phyloP scores from a whole-genome alignment of 2,888 invertebrate genomes.

The Acleris emargana region DNA sequence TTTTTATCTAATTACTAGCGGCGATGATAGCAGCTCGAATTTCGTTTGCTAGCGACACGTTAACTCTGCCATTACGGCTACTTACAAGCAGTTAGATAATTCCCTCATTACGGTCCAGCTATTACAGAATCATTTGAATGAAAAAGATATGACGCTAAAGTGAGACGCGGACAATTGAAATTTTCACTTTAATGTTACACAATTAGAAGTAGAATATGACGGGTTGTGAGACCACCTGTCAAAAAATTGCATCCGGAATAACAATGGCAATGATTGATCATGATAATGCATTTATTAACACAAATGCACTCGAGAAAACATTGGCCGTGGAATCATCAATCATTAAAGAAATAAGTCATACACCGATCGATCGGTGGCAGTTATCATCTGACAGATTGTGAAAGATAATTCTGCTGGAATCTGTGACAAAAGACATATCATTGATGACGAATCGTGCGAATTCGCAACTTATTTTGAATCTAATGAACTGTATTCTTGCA shows the following conservation, averaged over 20 bases:
- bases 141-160: slow-evolving; percentile 23
- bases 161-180: slow-evolving; percentile 17
- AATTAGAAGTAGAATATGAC: slow-evolving; percentile 18
- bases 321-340: slow-evolving; percentile 25
- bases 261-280: not conserved
- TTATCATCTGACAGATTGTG: slow-evolving; percentile 22
- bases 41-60: slow-evolving; percentile 24
- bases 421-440: slow-evolving; percentile 18
- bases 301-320: slow-evolving; percentile 2
- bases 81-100: slow-evolving; percentile 27
- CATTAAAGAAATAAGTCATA: slow-evolving; percentile 23
- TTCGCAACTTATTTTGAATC: slow-evolving; percentile 3
- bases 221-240: not conserved
- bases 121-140: slow-evolving; percentile 27
- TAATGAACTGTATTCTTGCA: slow-evolving; percentile 5
- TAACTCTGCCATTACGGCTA: slow-evolving; percentile 20
- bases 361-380: slow-evolving; percentile 28
- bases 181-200: slow-evolving; percentile 33
- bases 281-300: not conserved
- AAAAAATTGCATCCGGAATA: not conserved
- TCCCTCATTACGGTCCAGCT: slow-evolving; percentile 31
- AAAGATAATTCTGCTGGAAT: slow-evolving; percentile 21
- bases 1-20: slow-evolving; percentile 16
- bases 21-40: slow-evolving; percentile 15
- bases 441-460: slow-evolving; percentile 14